A percentile compares a stretch with the other conserved stretches of the same genome.
phyloP scores from a whole-genome alignment of 2,113 vertebrate genomes.

The Mola mola region DNA sequence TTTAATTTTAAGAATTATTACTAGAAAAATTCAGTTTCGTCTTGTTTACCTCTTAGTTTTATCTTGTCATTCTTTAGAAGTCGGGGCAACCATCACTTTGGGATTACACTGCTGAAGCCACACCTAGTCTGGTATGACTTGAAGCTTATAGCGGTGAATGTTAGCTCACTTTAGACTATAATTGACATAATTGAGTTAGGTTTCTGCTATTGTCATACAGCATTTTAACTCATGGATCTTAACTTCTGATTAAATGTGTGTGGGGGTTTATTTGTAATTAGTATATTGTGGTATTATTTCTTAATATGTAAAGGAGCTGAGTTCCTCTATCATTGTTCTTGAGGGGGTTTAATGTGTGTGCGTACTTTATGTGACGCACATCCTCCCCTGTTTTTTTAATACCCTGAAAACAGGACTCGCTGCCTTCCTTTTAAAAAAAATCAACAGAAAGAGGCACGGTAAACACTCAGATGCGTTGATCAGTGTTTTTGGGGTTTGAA shows the following conservation, averaged over 20 bases:
- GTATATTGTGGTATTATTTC: too few relatives aligned
- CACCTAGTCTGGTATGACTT: not conserved
- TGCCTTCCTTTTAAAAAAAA: slow-evolving; percentile 2
- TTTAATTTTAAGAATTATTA: too few relatives aligned
- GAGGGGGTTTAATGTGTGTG: slow-evolving; percentile 22
- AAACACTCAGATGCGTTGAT: slow-evolving; percentile 18
- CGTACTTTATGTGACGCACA: not conserved
- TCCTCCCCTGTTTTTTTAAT: not conserved
- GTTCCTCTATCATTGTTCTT: not conserved
- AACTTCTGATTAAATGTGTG: too few relatives aligned
- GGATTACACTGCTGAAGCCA: not conserved
- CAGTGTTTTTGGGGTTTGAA: not conserved
- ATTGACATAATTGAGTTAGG: not conserved
- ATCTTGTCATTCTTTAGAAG: too few relatives aligned
- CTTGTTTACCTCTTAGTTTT: too few relatives aligned
- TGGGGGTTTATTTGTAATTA: too few relatives aligned
- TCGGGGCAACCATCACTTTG: too few relatives aligned
- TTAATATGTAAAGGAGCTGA: not conserved
- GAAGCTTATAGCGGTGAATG: not conserved
- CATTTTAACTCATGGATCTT: too few relatives aligned
- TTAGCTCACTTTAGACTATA: not conserved
- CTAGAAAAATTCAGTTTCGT: too few relatives aligned
- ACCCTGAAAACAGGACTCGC: not conserved
- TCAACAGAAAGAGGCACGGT: not conserved
- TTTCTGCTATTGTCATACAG: too few relatives aligned